These are phyloP conservation scores for Ochropacha duplaris DNA, from an alignment of 2,888 invertebrate species.

Conservation along the genomic window DNA sequence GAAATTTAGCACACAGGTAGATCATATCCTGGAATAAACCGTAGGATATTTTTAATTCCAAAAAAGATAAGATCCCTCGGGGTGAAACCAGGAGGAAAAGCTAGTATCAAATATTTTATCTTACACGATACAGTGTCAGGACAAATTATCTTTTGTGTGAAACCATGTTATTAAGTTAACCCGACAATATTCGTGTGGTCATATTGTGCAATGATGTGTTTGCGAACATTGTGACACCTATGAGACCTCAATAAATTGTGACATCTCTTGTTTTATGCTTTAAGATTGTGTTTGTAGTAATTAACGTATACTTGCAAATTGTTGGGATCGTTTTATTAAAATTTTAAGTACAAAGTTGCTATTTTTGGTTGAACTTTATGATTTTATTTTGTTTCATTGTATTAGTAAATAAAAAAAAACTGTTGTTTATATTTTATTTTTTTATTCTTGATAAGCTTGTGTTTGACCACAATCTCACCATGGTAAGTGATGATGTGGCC, in stretches of 20 bases:
- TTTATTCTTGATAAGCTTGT: too few relatives aligned
- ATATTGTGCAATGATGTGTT: constrained; percentile 27
- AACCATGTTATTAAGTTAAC: constrained; percentile 15
- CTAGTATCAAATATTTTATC: neutral
- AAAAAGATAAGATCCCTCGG: too few relatives aligned
- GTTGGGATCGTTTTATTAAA: neutral
- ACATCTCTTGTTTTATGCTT: constrained; percentile 1
- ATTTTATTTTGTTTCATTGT: too few relatives aligned
- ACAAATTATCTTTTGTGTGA: neutral
- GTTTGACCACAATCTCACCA: too few relatives aligned
- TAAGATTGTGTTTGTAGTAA: neutral
- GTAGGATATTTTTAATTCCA: too few relatives aligned
- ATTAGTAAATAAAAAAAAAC: too few relatives aligned
- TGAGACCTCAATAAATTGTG: constrained; percentile 23
- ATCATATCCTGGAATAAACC: too few relatives aligned
- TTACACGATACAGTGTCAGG: neutral
- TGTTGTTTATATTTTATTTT: too few relatives aligned
- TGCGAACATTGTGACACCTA: constrained; percentile 28
- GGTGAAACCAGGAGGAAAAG: too few relatives aligned
- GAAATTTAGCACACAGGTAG: too few relatives aligned
- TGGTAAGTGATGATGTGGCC: too few relatives aligned
- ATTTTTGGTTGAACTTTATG: too few relatives aligned
- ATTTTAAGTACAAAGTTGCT: neutral
- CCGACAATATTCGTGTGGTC: constrained; percentile 24
- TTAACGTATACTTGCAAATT: neutral